Conservation (phyloP, 2,113 vertebrate genomes). For the Raja brachyura region DNA sequence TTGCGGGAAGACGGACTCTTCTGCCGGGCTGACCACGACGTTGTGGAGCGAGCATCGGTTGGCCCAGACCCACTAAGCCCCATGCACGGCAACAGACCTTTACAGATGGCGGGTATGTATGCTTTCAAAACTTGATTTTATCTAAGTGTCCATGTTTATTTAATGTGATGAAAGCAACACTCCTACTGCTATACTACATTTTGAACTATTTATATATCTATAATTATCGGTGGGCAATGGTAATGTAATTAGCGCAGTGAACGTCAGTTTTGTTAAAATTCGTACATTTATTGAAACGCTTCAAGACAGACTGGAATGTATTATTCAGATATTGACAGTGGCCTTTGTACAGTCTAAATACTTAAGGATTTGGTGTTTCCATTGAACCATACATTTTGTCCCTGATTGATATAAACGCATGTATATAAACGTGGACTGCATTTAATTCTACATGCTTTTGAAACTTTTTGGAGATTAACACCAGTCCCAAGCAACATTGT, state of each 20-base stretch:
- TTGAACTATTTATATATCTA: neutral
- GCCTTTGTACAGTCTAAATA: neutral
- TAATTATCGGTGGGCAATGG: neutral
- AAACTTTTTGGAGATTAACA: neutral
- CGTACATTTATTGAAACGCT: neutral
- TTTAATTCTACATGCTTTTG: neutral
- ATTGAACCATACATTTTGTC: neutral
- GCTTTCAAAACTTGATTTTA: slow-evolving; percentile 23
- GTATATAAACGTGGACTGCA: neutral
- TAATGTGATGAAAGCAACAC: neutral
- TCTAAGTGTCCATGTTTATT: neutral
- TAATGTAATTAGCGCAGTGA: neutral
- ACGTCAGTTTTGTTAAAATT: neutral
- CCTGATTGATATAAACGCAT: neutral
- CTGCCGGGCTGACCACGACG: slow-evolving; percentile 92
- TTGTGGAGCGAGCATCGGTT: slow-evolving; percentile 84
- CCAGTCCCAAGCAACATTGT: neutral
- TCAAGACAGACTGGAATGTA: too few relatives aligned
- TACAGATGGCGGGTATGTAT: slow-evolving; percentile 94
- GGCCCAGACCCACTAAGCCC: slow-evolving; percentile 84
- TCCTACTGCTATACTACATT: neutral
- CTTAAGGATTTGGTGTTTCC: neutral
- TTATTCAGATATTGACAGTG: neutral
- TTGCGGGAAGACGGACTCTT: slow-evolving; percentile 91
- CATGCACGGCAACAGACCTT: slow-evolving; percentile 78